Percentiles rank a stretch among this genome's conserved stretches.
Evolutionary conservation across 2,113 vertebrate species (phyloP).

Genomic region (Nothocercus julius): DNA sequence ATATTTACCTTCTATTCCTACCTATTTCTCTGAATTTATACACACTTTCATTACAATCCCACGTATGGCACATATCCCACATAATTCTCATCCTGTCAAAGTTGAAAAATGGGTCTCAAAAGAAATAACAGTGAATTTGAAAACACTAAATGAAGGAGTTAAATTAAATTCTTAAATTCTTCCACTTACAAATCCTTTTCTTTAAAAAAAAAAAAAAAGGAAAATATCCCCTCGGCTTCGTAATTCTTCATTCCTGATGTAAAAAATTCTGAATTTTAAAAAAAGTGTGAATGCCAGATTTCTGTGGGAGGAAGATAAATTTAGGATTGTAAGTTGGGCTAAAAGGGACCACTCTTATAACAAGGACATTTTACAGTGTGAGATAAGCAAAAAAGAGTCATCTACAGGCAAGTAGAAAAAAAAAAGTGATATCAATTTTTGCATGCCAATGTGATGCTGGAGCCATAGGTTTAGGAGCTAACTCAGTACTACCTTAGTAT

Average conservation of each 20-base stretch:
- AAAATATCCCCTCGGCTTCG: not conserved
- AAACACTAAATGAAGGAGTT: not conserved
- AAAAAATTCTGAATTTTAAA: not conserved
- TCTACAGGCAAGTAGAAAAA: not conserved
- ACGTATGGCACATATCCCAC: not conserved
- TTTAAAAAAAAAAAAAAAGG: not conserved
- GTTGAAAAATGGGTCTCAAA: not conserved
- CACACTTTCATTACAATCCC: not conserved
- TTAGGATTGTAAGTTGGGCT: not conserved
- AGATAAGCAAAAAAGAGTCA: not conserved
- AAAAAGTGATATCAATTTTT: not conserved
- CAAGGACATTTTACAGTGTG: not conserved
- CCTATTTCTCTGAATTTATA: not conserved
- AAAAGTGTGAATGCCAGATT: not conserved
- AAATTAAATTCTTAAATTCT: not conserved
- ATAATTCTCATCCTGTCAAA: not conserved
- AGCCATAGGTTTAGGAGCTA: not conserved
- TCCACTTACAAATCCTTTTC: not conserved
- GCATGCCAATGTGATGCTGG: not conserved
- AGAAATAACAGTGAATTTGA: not conserved
- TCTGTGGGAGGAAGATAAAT: not conserved
- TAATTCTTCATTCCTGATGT: not conserved
- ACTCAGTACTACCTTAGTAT: not conserved
- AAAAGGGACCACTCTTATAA: not conserved
- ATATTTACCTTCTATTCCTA: not conserved